Percentiles rank a stretch among this genome's conserved stretches.
Evolutionary conservation across 2,888 invertebrate species (phyloP).

Genomic region (Agonum fuliginosum): DNA sequence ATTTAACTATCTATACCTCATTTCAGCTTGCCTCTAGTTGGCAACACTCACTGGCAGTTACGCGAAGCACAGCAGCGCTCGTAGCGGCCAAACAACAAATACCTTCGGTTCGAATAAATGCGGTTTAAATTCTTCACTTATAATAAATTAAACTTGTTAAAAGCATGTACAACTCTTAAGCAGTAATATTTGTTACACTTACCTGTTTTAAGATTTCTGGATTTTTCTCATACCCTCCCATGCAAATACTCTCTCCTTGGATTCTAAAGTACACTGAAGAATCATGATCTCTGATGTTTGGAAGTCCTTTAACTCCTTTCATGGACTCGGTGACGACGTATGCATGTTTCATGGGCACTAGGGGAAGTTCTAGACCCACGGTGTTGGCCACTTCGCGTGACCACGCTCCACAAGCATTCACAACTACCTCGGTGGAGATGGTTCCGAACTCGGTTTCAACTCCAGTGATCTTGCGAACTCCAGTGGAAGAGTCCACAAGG

Average conservation of each 20-base stretch:
- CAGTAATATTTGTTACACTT: too few relatives aligned
- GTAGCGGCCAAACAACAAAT: too few relatives aligned
- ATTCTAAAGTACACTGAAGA: conserved; percentile 87
- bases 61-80: too few relatives aligned
- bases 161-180: too few relatives aligned
- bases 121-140: too few relatives aligned
- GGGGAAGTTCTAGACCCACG: conserved; percentile 82
- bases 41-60: too few relatives aligned
- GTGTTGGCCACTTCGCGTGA: conserved; percentile 82
- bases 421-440: conserved; percentile 85
- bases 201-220: conserved; percentile 87
- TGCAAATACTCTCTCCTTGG: conserved; percentile 87
- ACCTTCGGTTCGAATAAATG: too few relatives aligned
- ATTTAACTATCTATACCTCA: too few relatives aligned
- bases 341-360: conserved; percentile 91
- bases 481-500: conserved; percentile 79
- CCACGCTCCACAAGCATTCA: conserved; percentile 91
- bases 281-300: conserved; percentile 92
- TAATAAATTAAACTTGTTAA: too few relatives aligned
- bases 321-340: conserved; percentile 90
- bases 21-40: too few relatives aligned
- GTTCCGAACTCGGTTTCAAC: conserved; percentile 84
- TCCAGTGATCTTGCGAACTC: conserved; percentile 82
- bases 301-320: conserved; percentile 82
- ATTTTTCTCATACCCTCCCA: conserved; percentile 92